phyloP scores from a whole-genome alignment of 2,888 invertebrate genomes.

The Apamea monoglypha region DNA sequence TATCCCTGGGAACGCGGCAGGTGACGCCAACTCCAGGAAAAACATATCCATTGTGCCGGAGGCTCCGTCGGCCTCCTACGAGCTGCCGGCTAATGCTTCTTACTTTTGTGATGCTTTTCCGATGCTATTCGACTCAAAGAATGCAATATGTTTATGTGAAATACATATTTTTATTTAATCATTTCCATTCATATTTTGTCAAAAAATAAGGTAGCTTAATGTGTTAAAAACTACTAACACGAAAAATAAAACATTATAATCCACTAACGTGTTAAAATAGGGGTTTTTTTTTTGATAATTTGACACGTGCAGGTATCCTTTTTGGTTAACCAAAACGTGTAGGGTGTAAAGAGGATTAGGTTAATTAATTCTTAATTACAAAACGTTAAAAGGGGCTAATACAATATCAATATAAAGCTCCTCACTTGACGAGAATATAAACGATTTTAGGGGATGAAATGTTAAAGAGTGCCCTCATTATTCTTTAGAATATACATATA shows the following conservation, averaged over 20 bases:
- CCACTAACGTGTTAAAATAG: not conserved
- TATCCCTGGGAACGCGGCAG: conserved; percentile 83
- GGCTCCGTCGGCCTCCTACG: conserved; percentile 18
- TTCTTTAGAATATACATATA: not conserved
- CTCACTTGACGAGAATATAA: conserved; percentile 9
- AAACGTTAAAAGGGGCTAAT: conserved; percentile 47
- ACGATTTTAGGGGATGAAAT: conserved; percentile 16
- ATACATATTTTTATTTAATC: not conserved
- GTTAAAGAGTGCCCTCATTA: not conserved
- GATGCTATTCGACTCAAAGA: conserved; percentile 3
- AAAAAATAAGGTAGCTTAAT: not conserved
- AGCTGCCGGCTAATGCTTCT: conserved; percentile 9
- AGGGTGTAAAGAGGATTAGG: conserved; percentile 56
- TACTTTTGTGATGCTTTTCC: conserved; percentile 6
- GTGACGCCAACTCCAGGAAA: conserved; percentile 72
- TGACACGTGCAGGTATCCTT: conserved; percentile 24
- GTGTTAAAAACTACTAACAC: not conserved
- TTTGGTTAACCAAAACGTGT: conserved; percentile 43
- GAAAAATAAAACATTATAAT: not conserved
- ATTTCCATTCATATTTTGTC: not conserved
- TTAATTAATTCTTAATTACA: conserved; percentile 63
- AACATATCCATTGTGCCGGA: conserved; percentile 68
- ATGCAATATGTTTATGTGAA: not conserved
- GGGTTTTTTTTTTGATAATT: conserved; percentile 5
- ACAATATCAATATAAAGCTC: conserved; percentile 35